Percentiles rank a stretch among this genome's conserved stretches.
Conservation (phyloP, 2,113 vertebrate species). For the Rhinoptilus africanus region DNA sequence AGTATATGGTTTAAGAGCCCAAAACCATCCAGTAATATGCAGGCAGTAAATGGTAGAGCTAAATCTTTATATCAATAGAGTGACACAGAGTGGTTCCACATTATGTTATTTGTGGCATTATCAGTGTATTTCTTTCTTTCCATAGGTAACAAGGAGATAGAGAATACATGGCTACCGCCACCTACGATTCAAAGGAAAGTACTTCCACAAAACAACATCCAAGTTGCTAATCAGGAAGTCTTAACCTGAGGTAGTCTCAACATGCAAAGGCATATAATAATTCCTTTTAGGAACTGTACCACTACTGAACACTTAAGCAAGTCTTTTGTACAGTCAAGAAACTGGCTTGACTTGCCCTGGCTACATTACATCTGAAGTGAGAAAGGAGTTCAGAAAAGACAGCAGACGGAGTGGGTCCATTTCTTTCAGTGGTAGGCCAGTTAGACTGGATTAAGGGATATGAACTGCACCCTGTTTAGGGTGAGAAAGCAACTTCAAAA, state of each 20-base stretch:
- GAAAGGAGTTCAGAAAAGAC: background rate
- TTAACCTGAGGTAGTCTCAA: background rate
- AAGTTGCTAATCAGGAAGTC: background rate
- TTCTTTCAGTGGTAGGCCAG: background rate
- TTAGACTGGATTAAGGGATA: background rate
- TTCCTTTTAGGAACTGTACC: background rate
- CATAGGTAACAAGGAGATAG: background rate
- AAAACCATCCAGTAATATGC: background rate
- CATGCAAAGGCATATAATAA: background rate
- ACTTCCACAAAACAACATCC: background rate
- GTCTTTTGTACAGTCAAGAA: background rate
- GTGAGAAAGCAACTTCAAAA: background rate
- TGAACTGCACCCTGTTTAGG: background rate
- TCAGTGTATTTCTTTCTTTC: background rate
- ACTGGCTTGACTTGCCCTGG: background rate
- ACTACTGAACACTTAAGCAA: background rate
- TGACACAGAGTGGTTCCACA: background rate
- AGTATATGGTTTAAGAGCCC: background rate
- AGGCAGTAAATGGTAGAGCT: background rate
- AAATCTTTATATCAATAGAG: background rate
- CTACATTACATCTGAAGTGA: background rate
- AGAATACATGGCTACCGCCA: background rate
- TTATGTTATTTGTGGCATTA: background rate
- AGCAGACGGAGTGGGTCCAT: background rate
- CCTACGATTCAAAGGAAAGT: background rate